Base-by-base conservation (phyloP, 2,113 vertebrate species). In the Lontra canadensis region DNA sequence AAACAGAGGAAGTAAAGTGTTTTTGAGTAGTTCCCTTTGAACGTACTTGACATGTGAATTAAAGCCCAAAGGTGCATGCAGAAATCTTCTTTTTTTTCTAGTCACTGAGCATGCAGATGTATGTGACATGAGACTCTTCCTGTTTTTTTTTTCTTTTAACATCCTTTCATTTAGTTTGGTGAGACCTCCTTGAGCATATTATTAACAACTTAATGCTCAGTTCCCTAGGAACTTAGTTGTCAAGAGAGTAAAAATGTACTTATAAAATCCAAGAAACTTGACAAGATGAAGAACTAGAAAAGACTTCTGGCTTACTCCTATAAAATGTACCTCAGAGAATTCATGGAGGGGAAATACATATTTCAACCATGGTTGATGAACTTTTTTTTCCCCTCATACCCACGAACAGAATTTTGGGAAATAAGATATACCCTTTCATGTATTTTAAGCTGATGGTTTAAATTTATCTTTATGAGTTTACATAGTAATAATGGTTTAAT, bases 391-490 rank as follows among this genome's bases (percentile, higher is more conserved):
- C 47, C 78, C 74, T 87, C 26, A 83, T 21, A 47, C 18, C 23
- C 25, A 86, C 39, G 7, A 78, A 74, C 42, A 82, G 36, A 84
- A 65, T 81, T 93, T 90, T 82, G 52, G 42, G 42, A 90, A 95
- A 79, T 83, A n/a, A 47, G 69, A 71, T 29, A 26, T 69, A 80
- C 4, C 18, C 13, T 52, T 31, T 83, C 18, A 74, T 57, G 2
- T 90, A 59, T 94, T 90, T 93, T 88, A 94, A 84, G 6, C 44
- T 52, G 52, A 79, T 91, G 76, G 11, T 73, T 80, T 63, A 76
- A 88, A 49, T 96, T 34, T 91, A 31, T 69, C 42, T 39, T 55
- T 84, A 69, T 96, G 67, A 88, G 10, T 47, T 82, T 87, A 31
- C 10, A 71, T 7, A 26, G 9, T 65, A 31, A 6, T 52, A 80